phyloP scores from a whole-genome alignment of 2,888 invertebrate species.

The Drosophila anomalata region DNA sequence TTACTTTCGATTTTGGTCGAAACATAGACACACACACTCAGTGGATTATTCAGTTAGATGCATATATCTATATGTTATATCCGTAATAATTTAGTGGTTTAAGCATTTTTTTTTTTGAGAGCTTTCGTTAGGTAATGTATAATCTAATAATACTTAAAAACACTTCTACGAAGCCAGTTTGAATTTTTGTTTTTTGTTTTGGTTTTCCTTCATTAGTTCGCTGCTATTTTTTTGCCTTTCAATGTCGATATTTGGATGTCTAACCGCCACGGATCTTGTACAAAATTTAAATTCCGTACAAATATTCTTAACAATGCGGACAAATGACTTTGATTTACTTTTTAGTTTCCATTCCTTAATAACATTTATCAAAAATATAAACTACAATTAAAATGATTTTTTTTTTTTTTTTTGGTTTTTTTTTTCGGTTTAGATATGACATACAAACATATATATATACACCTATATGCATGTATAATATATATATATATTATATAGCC shows the following conservation, averaged over 20 bases:
- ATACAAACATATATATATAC: conserved; percentile 33
- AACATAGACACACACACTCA: conserved; percentile 41
- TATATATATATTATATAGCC: conserved; percentile 33
- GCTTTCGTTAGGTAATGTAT: conserved; percentile 52
- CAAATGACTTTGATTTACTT: conserved; percentile 43
- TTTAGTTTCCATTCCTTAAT: conserved; percentile 64
- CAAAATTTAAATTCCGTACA: conserved; percentile 69
- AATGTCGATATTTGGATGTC: conserved; percentile 20
- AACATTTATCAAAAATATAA: conserved; percentile 83
- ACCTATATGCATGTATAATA: conserved; percentile 24
- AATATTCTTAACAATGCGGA: conserved; percentile 69
- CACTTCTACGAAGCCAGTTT: conserved; percentile 79
- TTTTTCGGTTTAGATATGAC: conserved; percentile 30
- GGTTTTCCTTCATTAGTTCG: conserved; percentile 52
- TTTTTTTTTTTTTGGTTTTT: not conserved
- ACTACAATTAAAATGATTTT: conserved; percentile 77
- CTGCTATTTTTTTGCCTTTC: conserved; percentile 36
- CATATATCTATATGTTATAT: conserved; percentile 48
- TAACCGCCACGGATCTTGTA: conserved; percentile 42
- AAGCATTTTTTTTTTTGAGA: conserved; percentile 28
- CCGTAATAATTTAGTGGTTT: conserved; percentile 41
- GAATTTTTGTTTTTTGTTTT: conserved; percentile 59
- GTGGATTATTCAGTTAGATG: conserved; percentile 39
- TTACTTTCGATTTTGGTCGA: conserved; percentile 13
- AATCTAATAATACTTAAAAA: conserved; percentile 79